Evolutionary conservation across 2,888 invertebrate genomes (phyloP), one percentile per base, ranked within the genome.

Genomic region (Sinhomidia bicolor): DNA sequence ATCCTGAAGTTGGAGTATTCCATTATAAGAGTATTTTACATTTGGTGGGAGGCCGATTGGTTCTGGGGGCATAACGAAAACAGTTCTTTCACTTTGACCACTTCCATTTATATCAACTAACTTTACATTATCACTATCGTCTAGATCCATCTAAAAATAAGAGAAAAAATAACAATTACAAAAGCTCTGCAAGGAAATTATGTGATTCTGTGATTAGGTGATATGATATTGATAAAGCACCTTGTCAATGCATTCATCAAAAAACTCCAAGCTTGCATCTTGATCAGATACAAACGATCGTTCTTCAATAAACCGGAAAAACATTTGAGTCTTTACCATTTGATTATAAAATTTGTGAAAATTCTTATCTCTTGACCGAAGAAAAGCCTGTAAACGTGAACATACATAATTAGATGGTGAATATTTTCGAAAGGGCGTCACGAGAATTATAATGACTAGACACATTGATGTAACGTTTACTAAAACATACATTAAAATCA

Each of bases 241-340:
- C 93, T 97, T 96, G 93, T 98, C 98, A 7, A 97, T 96, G 93
- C 99, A 99, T 93, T 99, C 99, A 94, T 99, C 99, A 93, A 99
- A 99, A 94, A 98, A 98, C 14, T 97, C 98, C 86, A 99, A 94
- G 71, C 98, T 98, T 89, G 98, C 98, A 94, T 99, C 99, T 93
- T 97, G 98, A 93, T 99, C 99, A n/a, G 98, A 98, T 0, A 99
- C 98, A 94, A 99, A 99, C 92, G 99, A 99, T 23, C 99, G 95
- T 94, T 99, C 99, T 94, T 99, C 99, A 90, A 99, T 99, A 94
- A 99, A 99, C 80, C 99, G 96, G 91, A 98, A 98, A 94, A 99
- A 99, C 97, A 98, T 98, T 94, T 99, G 99, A 0, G 99, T 99
- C 92, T 96, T 96, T 95, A 98, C 97, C 93, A 99, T 94, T 92